Percentiles rank a stretch among this genome's conserved stretches.
Evolutionary conservation across 2,113 vertebrate species (phyloP).

Genomic region (Sclerurus mexicanus): DNA sequence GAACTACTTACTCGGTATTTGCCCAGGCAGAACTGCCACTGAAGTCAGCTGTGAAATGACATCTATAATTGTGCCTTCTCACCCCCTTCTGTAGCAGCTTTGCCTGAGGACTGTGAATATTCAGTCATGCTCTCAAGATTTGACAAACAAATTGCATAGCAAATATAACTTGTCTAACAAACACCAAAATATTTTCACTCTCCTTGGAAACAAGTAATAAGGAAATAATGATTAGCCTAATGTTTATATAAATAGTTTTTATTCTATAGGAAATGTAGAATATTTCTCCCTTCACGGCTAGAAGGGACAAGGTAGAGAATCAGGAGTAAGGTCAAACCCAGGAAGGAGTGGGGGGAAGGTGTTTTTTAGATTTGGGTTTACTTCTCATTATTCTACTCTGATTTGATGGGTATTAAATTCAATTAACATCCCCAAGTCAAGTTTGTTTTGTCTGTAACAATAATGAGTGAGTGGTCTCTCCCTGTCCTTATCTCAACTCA

Average conservation of each 20-base stretch:
- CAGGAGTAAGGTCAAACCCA: not conserved
- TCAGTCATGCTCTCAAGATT: not conserved
- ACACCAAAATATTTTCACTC: not conserved
- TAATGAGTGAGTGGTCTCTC: not conserved
- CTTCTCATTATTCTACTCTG: not conserved
- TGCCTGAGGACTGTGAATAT: not conserved
- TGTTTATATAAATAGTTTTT: not conserved
- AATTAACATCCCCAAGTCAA: not conserved
- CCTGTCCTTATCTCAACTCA: not conserved
- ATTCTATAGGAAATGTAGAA: not conserved
- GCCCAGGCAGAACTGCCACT: not conserved
- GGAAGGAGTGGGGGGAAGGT: not conserved
- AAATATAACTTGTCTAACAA: not conserved
- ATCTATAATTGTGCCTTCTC: not conserved
- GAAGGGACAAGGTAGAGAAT: not conserved
- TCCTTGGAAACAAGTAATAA: not conserved
- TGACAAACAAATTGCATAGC: not conserved
- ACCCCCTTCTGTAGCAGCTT: not conserved
- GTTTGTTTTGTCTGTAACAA: not conserved
- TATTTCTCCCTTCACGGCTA: not conserved
- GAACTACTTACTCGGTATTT: not conserved
- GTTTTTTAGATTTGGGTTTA: not conserved
- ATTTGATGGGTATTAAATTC: not conserved
- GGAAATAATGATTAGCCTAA: not conserved
- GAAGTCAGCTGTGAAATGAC: not conserved